Evolutionary conservation across 2,797 vertebrate species (phyloP), one percentile per base, ranked within the genome.

Genomic region (Pampus argenteus): DNA sequence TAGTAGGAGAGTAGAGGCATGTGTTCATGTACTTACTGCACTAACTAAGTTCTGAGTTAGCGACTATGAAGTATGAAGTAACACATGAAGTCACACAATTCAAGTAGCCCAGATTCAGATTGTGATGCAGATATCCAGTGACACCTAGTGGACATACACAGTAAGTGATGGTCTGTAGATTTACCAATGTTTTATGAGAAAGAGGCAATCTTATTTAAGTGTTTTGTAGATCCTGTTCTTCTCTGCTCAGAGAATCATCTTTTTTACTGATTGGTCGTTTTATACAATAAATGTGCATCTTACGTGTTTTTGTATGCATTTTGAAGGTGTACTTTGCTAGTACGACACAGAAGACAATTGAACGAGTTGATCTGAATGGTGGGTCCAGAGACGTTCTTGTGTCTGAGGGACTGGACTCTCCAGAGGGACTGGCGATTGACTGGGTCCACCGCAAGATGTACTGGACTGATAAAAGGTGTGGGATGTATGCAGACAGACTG

Each of bases 401-500:
- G 52, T 89, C 85, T 6, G 92, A 92, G 59, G 93, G 78, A 55
- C 54, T 96, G 60, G 93, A 91, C 56, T 88, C 63, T 14, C 94
- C 95, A 1, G 95, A 97, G 79, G 96, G 96, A 47, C 92, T 99
- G 61, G 91, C 96, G 0, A 73, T 99, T 31, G 98, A 98, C 89
- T 98, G 97, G 96, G 84, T 97, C 74, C 91, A 96, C 81, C 95
- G 93, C 34, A 96, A 91, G 88, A 83, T 99, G 60, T 99, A 97
- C 72, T 99, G 98, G 97, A 98, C 97, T 14, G 96, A 99, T 83
- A 92, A 82, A 89, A 91, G 95, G 97, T 98, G 92, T 26, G 89
- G 20, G 44, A 1, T 20, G 52, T 61, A 15, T 52, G 29, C 38
- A 72, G 1, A 13, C 0, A 26, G 15, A 47, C 66, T 54, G 2